phyloP scores from a whole-genome alignment of 2,113 vertebrate genomes.

The Lagopus leucura region DNA sequence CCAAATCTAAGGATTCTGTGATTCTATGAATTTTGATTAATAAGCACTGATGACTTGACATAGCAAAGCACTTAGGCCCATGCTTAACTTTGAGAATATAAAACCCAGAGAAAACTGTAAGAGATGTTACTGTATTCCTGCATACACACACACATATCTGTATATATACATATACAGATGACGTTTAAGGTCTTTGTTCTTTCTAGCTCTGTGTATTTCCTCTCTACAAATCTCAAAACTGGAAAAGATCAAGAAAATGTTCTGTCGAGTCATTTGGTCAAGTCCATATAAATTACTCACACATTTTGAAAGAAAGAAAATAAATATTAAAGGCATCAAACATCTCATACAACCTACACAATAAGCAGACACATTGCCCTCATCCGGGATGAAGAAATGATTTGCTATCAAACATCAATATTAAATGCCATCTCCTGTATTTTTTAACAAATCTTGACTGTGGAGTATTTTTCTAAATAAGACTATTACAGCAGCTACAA shows the following conservation, averaged over 20 bases:
- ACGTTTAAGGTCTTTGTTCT: background rate
- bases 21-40: background rate
- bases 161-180: rapidly evolving
- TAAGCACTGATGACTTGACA: background rate
- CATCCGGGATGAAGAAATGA: background rate
- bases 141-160: background rate
- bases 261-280: background rate
- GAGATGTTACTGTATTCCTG: rapidly evolving
- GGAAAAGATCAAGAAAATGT: background rate
- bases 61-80: background rate
- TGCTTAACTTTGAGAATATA: background rate
- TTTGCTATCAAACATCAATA: background rate
- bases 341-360: background rate
- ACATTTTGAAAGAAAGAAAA: background rate
- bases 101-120: background rate
- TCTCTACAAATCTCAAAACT: background rate
- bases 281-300: background rate
- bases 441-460: background rate
- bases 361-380: background rate
- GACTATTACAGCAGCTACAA: background rate
- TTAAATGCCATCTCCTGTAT: background rate
- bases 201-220: background rate
- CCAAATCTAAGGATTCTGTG: too few species aligned
- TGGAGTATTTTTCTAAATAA: background rate
- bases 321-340: background rate